A percentile compares a stretch with the other conserved stretches of the same genome.
Evolutionary conservation across 2,797 vertebrate genomes (phyloP).

Genomic region (Acrossocheilus wenchowensis): DNA sequence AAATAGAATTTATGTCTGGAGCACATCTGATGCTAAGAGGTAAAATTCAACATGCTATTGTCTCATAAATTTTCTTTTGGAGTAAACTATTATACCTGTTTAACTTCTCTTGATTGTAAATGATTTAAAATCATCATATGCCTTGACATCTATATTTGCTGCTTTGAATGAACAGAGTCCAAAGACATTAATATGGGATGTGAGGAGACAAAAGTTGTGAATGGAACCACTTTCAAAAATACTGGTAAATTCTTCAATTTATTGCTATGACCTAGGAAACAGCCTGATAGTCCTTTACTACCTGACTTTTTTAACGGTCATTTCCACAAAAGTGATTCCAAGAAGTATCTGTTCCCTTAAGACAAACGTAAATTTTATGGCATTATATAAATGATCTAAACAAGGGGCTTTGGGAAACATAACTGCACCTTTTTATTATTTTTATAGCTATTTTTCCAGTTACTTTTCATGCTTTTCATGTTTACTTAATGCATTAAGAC

Average conservation of each 20-base stretch:
- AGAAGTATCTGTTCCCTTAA: not conserved
- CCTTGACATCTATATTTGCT: not conserved
- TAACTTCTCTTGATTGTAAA: not conserved
- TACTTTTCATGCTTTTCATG: not conserved
- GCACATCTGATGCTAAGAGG: slow-evolving; percentile 33
- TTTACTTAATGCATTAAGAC: not conserved
- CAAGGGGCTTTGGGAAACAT: not conserved
- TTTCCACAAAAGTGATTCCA: not conserved
- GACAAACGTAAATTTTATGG: not conserved
- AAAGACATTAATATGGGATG: not conserved
- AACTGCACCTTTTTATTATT: not conserved
- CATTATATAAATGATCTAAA: not conserved
- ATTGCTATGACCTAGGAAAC: not conserved
- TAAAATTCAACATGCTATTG: not conserved
- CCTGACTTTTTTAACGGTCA: not conserved
- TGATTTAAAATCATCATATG: not conserved
- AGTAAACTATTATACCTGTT: not conserved
- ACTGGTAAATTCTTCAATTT: slow-evolving; percentile 4
- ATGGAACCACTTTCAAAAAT: not conserved
- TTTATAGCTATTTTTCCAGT: not conserved
- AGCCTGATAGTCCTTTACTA: not conserved
- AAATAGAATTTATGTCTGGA: slow-evolving; percentile 26
- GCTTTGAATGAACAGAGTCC: not conserved
- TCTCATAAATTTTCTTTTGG: not conserved
- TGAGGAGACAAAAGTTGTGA: not conserved